These are phyloP conservation scores for Tipula vernalis DNA, from an alignment of 2,888 invertebrate species.

Conservation along the genomic window DNA sequence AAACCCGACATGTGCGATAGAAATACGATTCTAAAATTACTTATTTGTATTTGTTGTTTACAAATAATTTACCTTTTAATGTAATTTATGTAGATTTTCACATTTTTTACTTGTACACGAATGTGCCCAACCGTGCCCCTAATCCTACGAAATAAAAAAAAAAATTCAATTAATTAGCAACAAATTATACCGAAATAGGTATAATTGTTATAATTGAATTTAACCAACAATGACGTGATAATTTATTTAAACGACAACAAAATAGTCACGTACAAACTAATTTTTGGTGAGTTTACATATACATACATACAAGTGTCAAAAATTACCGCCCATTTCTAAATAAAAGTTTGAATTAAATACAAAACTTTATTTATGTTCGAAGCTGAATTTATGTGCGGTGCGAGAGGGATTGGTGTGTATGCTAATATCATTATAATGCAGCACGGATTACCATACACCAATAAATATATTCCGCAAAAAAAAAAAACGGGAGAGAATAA, in stretches of 20 bases:
- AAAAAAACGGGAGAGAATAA: background rate
- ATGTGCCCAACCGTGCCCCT: too few species aligned
- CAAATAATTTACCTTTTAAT: too few species aligned
- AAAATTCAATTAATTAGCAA: background rate
- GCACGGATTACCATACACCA: background rate
- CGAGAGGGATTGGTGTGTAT: background rate
- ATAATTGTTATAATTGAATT: background rate
- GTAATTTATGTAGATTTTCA: too few species aligned
- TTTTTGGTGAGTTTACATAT: background rate
- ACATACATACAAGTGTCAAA: background rate
- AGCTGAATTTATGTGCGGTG: background rate
- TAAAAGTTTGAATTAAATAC: background rate
- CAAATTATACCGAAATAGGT: background rate
- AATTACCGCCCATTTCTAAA: background rate
- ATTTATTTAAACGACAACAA: background rate
- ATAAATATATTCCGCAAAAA: background rate
- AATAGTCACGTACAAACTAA: background rate
- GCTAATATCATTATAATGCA: background rate
- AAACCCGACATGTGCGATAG: too few species aligned
- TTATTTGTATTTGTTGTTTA: too few species aligned
- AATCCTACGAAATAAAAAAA: background rate
- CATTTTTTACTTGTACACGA: too few species aligned
- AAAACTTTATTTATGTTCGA: background rate
- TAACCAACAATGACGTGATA: background rate
- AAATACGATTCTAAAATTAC: too few species aligned